phyloP scores from a whole-genome alignment of 2,888 invertebrate genomes.

The Melitaea athalia region DNA sequence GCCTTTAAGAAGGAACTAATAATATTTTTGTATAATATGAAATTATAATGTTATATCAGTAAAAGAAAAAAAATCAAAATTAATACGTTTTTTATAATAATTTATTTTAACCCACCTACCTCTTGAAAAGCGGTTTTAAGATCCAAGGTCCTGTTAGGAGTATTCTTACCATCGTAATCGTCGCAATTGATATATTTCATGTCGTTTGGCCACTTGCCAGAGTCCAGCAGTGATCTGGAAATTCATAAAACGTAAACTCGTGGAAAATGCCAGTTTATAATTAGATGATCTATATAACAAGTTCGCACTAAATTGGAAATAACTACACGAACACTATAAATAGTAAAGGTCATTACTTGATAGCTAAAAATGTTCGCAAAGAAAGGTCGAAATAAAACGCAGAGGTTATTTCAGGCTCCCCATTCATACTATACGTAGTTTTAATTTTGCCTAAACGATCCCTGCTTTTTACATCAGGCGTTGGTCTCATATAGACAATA shows the following conservation, averaged over 20 bases:
- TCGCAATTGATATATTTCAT: conserved; percentile 90
- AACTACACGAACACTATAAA: conserved; percentile 55
- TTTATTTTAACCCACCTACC: conserved; percentile 19
- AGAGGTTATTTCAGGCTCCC: conserved; percentile 88
- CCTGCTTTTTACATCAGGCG: conserved; percentile 85
- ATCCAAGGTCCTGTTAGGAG: conserved; percentile 87
- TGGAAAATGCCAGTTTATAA: conserved; percentile 72
- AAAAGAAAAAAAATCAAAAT: not conserved
- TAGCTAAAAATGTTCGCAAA: conserved; percentile 86
- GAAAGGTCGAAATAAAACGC: conserved; percentile 95
- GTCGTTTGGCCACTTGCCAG: conserved; percentile 88
- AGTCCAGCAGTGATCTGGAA: conserved; percentile 86
- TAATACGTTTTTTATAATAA: not conserved
- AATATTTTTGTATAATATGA: not conserved
- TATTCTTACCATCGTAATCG: conserved; percentile 89
- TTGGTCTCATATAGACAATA: conserved; percentile 88
- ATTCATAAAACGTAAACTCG: conserved; percentile 67
- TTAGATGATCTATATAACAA: conserved; percentile 63
- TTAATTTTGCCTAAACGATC: conserved; percentile 87
- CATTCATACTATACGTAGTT: conserved; percentile 87
- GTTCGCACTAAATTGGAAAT: conserved; percentile 54
- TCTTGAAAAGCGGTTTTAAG: conserved; percentile 83
- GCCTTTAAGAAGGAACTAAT: not conserved
- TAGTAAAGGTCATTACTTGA: conserved; percentile 84
- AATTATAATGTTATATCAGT: not conserved